A percentile compares a stretch with the other conserved stretches of the same genome.
Evolutionary conservation across 2,888 invertebrate genomes (phyloP).

Genomic region (Sepioteuthis lessoniana): DNA sequence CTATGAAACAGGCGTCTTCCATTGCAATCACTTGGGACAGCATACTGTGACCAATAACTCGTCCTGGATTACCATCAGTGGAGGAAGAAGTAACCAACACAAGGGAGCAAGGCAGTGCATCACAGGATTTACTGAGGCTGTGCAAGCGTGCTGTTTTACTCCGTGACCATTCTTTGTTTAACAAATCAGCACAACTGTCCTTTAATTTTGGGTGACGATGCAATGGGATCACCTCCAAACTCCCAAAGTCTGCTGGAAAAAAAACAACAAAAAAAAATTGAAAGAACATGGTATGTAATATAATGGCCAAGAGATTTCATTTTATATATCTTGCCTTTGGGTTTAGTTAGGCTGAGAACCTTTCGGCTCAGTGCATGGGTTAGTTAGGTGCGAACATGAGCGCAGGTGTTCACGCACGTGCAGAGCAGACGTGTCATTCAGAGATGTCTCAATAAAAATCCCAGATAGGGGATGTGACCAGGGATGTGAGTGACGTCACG

Average conservation of each 20-base stretch:
- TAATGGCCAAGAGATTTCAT: no score
- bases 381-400: no score
- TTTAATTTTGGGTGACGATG: constrained; percentile 64
- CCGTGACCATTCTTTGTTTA: constrained; percentile 72
- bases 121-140: constrained; percentile 69
- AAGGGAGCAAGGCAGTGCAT: constrained; percentile 66
- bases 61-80: background rate
- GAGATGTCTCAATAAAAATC: no score
- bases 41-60: constrained; percentile 69
- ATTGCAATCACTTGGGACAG: constrained; percentile 66
- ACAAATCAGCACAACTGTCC: constrained; percentile 67
- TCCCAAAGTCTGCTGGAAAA: background rate
- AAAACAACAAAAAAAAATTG: background rate
- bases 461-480: no score
- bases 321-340: no score
- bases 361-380: no score
- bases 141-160: constrained; percentile 70
- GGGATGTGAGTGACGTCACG: no score
- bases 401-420: no score
- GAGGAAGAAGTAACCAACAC: constrained; percentile 56
- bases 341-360: no score
- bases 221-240: constrained; percentile 53
- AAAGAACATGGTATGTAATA: no score
- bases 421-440: no score
- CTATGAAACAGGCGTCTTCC: constrained; percentile 66